Percentiles rank a stretch among this genome's conserved stretches.
phyloP scores from a whole-genome alignment of 2,888 invertebrate species.

The Agapostemon virescens region DNA sequence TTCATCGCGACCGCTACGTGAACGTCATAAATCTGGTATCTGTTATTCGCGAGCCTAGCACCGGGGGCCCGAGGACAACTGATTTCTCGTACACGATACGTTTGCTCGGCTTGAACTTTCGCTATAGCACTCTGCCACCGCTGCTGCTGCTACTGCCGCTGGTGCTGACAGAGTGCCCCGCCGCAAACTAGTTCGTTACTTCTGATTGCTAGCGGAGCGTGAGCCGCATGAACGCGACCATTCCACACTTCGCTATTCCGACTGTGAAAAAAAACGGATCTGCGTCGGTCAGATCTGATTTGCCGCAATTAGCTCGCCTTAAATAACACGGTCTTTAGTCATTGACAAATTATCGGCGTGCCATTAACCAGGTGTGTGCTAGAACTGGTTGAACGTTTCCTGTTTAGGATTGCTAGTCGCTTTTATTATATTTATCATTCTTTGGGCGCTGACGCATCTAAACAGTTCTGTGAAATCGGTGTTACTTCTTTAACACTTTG shows the following conservation, averaged over 20 bases:
- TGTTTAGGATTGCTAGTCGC: background rate
- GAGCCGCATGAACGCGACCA: background rate
- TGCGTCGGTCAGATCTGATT: background rate
- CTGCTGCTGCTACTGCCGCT: background rate
- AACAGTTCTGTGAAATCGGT: background rate
- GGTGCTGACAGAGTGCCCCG: constrained; percentile 17
- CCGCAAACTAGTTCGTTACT: constrained; percentile 30
- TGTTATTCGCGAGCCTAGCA: constrained; percentile 28
- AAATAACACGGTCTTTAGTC: background rate
- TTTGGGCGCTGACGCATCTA: background rate
- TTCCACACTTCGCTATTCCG: background rate
- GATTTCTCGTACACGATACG: constrained; percentile 32
- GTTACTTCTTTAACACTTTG: background rate
- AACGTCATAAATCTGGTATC: constrained; percentile 51
- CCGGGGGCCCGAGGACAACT: constrained; percentile 14
- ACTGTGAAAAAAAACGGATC: background rate
- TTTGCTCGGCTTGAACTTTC: constrained; percentile 4
- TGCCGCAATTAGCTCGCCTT: background rate
- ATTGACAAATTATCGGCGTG: background rate
- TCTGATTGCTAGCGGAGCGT: constrained; percentile 14
- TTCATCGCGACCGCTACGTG: constrained; percentile 37
- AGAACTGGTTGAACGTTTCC: background rate
- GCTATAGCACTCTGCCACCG: background rate
- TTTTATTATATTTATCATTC: background rate
- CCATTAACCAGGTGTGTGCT: background rate